Percentiles rank a stretch among this genome's conserved stretches.
Evolutionary conservation across 2,888 invertebrate species (phyloP).

Genomic region (Ectemnius lituratus): DNA sequence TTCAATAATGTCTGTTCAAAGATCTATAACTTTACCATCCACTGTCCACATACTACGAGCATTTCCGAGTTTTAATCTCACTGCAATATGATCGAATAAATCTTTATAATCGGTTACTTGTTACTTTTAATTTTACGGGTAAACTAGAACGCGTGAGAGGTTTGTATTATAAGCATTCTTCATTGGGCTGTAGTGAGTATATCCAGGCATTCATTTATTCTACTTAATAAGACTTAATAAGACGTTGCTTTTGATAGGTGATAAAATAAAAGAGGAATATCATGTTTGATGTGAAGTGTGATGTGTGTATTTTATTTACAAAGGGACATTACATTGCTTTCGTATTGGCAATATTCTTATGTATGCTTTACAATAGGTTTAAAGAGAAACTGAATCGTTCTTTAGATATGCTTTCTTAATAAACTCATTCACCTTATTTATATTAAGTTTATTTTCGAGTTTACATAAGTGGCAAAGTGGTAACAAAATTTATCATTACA

Average conservation of each 20-base stretch:
- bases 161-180: slow-evolving; percentile 45
- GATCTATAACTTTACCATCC: slow-evolving; percentile 27
- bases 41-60: slow-evolving; percentile 15
- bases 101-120: slow-evolving; percentile 32
- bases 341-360: slow-evolving; percentile 35
- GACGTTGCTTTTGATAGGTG: slow-evolving; percentile 15
- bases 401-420: slow-evolving; percentile 24
- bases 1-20: background rate
- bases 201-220: slow-evolving; percentile 8
- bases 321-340: slow-evolving; percentile 50
- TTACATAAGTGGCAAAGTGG: slow-evolving; percentile 29
- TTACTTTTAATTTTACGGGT: slow-evolving; percentile 46
- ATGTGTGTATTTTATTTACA: slow-evolving; percentile 57
- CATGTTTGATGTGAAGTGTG: slow-evolving; percentile 47
- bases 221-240: background rate
- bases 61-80: slow-evolving; percentile 38
- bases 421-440: slow-evolving; percentile 19
- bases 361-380: slow-evolving; percentile 27
- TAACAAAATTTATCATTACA: slow-evolving; percentile 3
- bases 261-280: slow-evolving; percentile 34
- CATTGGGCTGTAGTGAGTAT: slow-evolving; percentile 14
- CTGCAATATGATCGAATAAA: slow-evolving; percentile 26
- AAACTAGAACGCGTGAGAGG: slow-evolving; percentile 29
- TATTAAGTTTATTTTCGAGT: slow-evolving; percentile 19
- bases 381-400: slow-evolving; percentile 4